A percentile compares a stretch with the other conserved stretches of the same genome.
Conservation (phyloP, 35 echinoderm and acorn worm genomes). For the Lytechinus pictus region DNA sequence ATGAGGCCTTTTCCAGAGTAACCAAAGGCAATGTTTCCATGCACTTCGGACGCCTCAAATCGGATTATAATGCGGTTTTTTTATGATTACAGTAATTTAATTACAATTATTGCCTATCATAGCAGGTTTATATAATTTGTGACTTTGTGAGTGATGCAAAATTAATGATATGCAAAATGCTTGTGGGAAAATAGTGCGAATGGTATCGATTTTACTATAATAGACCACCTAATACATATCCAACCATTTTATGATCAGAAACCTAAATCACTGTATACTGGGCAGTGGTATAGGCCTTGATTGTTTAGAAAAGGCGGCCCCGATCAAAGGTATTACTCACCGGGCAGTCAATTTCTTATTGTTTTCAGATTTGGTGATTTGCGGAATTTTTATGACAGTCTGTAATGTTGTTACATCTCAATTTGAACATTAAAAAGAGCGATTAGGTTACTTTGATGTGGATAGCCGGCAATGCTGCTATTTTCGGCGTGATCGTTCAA, state of each 20-base stretch:
- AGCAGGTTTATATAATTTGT: no score
- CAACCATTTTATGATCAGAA: background rate
- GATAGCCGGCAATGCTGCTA: background rate
- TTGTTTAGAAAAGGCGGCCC: background rate
- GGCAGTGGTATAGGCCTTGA: background rate
- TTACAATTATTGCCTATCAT: no score
- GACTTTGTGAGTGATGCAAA: background rate
- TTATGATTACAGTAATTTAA: no score
- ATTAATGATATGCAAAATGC: background rate
- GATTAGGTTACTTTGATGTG: slow-evolving; percentile 2
- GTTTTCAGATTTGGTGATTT: slow-evolving; percentile 3
- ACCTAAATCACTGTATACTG: background rate
- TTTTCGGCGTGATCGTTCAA: background rate
- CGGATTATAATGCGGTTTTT: no score
- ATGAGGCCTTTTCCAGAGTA: no score
- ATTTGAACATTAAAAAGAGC: background rate
- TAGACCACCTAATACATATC: background rate
- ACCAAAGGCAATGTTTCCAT: no score
- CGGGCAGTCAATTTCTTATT: background rate
- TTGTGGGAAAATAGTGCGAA: background rate
- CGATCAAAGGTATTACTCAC: background rate
- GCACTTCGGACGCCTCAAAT: no score
- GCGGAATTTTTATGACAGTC: slow-evolving; percentile 18
- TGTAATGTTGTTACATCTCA: background rate
- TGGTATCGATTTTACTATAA: background rate